Percentiles rank a stretch among this genome's conserved stretches.
phyloP scores from a whole-genome alignment of 2,113 vertebrate genomes.

The Cygnus atratus region DNA sequence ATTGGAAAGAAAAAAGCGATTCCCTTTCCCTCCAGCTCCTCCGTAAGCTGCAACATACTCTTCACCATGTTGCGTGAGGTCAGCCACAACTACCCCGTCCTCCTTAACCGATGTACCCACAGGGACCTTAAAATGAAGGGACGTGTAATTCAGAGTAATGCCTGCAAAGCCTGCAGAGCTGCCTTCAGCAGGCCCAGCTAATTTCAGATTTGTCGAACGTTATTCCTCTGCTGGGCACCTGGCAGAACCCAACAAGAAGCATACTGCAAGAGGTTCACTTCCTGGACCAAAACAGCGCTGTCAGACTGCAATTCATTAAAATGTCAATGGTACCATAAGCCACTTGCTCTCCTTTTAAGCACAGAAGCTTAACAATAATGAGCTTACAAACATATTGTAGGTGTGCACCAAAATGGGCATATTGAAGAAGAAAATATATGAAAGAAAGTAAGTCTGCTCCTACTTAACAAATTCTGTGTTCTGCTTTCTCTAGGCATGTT shows the following conservation, averaged over 20 bases:
- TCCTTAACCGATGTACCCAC: conserved; percentile 93
- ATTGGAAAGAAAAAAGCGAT: conserved; percentile 92
- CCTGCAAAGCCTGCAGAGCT: background rate
- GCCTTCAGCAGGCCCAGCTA: background rate
- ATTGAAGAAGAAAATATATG: background rate
- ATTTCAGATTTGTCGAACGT: background rate
- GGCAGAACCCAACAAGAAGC: background rate
- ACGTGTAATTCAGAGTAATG: background rate
- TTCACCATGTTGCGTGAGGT: conserved; percentile 82
- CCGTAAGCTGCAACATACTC: conserved; percentile 87
- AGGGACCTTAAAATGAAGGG: conserved; percentile 82
- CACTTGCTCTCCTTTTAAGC: background rate
- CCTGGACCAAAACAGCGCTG: background rate
- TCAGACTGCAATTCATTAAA: background rate
- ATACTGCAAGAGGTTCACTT: background rate
- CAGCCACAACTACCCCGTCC: conserved; percentile 74
- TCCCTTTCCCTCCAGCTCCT: conserved; percentile 92
- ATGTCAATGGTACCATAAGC: background rate
- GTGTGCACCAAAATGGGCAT: background rate
- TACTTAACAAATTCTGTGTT: background rate
- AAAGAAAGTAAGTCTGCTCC: background rate
- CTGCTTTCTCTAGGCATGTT: background rate
- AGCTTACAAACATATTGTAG: background rate
- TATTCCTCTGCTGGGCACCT: background rate
- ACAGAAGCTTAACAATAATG: background rate